These are phyloP conservation scores for Microtus oregoni DNA, from an alignment of 2,113 vertebrate species.

Conservation along the genomic window DNA sequence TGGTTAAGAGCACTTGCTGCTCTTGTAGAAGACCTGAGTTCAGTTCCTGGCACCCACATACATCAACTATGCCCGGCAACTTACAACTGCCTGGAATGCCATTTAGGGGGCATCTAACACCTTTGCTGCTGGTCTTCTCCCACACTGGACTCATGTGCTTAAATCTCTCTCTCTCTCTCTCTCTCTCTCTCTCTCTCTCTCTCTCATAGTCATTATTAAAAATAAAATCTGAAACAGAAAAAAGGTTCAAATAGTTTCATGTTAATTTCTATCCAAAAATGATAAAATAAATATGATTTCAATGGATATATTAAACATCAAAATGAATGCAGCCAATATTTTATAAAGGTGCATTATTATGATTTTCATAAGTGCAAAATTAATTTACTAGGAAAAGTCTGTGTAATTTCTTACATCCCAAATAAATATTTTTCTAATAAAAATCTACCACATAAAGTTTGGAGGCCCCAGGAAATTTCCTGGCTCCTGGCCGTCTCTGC, in stretches of 20 bases:
- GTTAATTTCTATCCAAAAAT: slow-evolving; percentile 24
- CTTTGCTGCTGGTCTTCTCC: no score
- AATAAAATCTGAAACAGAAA: neutral
- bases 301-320: neutral
- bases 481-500: accelerated
- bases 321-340: neutral
- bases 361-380: neutral
- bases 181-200: accelerated
- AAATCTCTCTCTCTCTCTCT: neutral
- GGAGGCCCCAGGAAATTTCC: neutral
- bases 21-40: neutral
- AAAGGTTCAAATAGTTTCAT: neutral
- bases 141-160: neutral
- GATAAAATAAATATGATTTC: neutral
- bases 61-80: neutral
- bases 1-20: neutral
- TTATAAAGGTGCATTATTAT: neutral
- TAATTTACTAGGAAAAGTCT: neutral
- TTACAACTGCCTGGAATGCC: neutral
- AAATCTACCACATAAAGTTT: neutral
- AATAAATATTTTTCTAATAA: slow-evolving; percentile 24
- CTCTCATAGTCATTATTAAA: neutral
- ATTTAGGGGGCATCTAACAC: neutral
- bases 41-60: neutral
- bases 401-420: neutral